Percentiles rank a stretch among this genome's conserved stretches.
phyloP scores from a whole-genome alignment of 2,888 invertebrate species.

The Andrena hattorfiana region DNA sequence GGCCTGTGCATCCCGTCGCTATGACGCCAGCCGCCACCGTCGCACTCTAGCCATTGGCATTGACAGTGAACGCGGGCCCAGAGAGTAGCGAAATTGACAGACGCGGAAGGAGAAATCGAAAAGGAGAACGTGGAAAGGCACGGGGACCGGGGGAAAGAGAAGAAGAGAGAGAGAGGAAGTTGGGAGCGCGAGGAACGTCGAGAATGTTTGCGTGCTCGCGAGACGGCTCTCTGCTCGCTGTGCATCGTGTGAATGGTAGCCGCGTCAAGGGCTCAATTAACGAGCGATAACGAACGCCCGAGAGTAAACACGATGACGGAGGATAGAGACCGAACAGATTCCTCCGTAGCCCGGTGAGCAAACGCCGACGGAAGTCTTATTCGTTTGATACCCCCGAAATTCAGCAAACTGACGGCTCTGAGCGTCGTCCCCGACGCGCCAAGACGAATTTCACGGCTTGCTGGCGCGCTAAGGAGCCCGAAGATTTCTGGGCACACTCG shows the following conservation, averaged over 20 bases:
- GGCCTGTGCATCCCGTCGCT: slow-evolving; percentile 14
- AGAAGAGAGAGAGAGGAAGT: slow-evolving; percentile 19
- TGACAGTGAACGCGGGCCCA: slow-evolving; percentile 56
- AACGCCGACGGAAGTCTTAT: slow-evolving; percentile 63
- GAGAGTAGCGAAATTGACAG: slow-evolving; percentile 31
- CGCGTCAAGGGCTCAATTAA: slow-evolving; percentile 79
- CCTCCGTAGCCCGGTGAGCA: slow-evolving; percentile 35
- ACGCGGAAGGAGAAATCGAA: slow-evolving; percentile 5
- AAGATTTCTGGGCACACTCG: background rate
- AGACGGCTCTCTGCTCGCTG: slow-evolving; percentile 23
- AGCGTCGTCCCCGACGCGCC: background rate
- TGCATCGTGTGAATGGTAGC: slow-evolving; percentile 65
- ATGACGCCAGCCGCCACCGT: slow-evolving; percentile 28
- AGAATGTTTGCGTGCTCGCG: slow-evolving; percentile 43
- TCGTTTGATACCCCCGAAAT: slow-evolving; percentile 55
- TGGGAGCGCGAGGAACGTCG: slow-evolving; percentile 22
- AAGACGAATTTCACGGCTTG: slow-evolving; percentile 30
- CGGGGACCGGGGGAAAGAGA: background rate
- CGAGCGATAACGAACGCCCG: slow-evolving; percentile 78
- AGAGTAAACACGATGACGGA: slow-evolving; percentile 70
- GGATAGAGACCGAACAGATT: slow-evolving; percentile 51
- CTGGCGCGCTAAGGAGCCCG: slow-evolving; percentile 4
- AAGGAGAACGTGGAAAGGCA: slow-evolving; percentile 3
- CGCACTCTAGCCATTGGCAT: slow-evolving; percentile 46
- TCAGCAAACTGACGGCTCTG: slow-evolving; percentile 30